Base-by-base conservation (phyloP, 2,113 vertebrate genomes). In the Rhinolophus sinicus region DNA sequence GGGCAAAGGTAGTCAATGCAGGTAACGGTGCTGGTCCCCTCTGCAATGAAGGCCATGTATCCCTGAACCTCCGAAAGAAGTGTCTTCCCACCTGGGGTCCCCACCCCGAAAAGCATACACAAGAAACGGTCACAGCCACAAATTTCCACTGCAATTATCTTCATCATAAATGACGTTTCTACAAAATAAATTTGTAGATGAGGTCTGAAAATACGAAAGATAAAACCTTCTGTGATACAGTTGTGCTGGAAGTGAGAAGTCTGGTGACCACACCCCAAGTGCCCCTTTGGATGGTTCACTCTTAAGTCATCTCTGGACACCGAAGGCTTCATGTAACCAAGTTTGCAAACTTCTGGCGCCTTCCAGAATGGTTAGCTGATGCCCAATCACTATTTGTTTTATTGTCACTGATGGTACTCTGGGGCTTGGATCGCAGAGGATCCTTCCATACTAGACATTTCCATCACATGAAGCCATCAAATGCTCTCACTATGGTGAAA, bases 101-200 rank as follows among this genome's bases (percentile, higher is more conserved):
- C 38, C 5, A 21, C 15, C 62, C 15, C 6, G 18, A 2, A 69
- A 60, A 14, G 16, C 8, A n/a, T 30, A 82, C 35, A 73, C 7
- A 52, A 6, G 69, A 40, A 88, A 58, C 44, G 22, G 22, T 64
- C 35, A 69, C 4, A 62, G 6, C 26, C 26, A 33, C 9, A 88
- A 8, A 54, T 65, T 54, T 69, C 38, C 35, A 28, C 5, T 44
- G 9, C 28, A 50, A 0, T 81, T 72, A 44, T 92, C 75, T 75
- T 81, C 15, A 56, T 47, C 33, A 69, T 56, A 33, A 87, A 50
- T 35, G 64, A 33, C 69, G 78, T 56, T 81, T 76, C 70, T 58
- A 77, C 8, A 76, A 44, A 94, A 90, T 64, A 50, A 90, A 73
- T 26, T 88, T 10, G 93, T 72, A n/a, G 30, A 26, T 91, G 35